Base-by-base conservation (phyloP, 2,888 invertebrate species). In the Orthosia cruda region DNA sequence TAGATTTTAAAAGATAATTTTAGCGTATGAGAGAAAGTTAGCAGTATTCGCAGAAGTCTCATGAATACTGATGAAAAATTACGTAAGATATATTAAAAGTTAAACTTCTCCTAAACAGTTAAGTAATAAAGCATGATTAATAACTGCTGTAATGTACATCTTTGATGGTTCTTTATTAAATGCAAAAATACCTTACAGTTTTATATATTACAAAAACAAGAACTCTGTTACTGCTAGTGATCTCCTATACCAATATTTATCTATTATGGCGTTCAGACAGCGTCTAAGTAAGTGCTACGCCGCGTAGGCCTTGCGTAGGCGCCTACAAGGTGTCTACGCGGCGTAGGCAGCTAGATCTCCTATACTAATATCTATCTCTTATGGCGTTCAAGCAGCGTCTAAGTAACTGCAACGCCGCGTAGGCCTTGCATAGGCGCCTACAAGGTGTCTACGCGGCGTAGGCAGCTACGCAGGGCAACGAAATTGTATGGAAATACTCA, bases 51-150 rank as follows among this genome's bases (percentile, higher is more conserved):
- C 71, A 68, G 40, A 59, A 63, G n/a, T 0, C 63, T 77, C 45
- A 72, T 76, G 67, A 78, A 76, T 85, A 65, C 62, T 76, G 47
- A 81, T 77, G 49, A 70, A 84, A 68, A 71, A 52, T 78, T 67
- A 70, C 61, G 62, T 80, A 84, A 76, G 32, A 9, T 23, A 23
- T 58, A 75, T 84, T 66, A 58, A 58, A 32, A 62, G 18, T 20
- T 59, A 70, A 61, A 59, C 47, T 59, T 64, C n/a, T 52, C 32
- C 40, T 40, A 55, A 63, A 58, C 23, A 16, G 32, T 18, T 32
- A 40, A 32, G 26, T 75, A 62, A 65, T 70, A 70, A 70, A 54
- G 16, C 3, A 40, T 52, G 40, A 55, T 50, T 55, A 45, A 23
- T 23, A 26, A 50, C 26, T 45, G 13, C 15, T 50, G 32, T 66